A percentile compares a stretch with the other conserved stretches of the same genome.
These are phyloP conservation scores for Aramus guarauna DNA, from an alignment of 2,113 vertebrate genomes.

Conservation along the genomic window DNA sequence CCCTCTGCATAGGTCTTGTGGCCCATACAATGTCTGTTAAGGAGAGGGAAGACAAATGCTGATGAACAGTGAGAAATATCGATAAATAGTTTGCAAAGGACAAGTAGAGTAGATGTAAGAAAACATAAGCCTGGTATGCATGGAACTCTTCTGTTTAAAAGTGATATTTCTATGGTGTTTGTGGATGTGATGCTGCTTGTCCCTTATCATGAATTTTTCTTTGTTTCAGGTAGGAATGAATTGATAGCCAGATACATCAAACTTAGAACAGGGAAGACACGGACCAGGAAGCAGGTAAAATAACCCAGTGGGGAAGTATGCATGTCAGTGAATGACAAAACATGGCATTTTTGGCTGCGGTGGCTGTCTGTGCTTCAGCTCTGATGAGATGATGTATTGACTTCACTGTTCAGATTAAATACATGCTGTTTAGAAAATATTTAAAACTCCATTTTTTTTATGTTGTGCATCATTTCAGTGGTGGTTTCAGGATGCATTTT, in stretches of 20 bases:
- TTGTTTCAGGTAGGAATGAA: constrained; percentile 95
- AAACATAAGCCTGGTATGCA: neutral
- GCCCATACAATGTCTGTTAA: neutral
- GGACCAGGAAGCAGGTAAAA: constrained; percentile 99
- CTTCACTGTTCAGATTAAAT: constrained; percentile 47
- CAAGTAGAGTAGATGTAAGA: neutral
- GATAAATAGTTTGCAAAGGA: neutral
- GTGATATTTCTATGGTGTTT: neutral
- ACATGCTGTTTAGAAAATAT: constrained; percentile 18
- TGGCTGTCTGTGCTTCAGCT: constrained; percentile 77
- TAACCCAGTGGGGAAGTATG: constrained; percentile 43
- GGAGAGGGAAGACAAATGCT: neutral
- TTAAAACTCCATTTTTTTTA: neutral
- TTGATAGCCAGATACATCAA: constrained; percentile 99
- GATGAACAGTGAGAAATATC: neutral
- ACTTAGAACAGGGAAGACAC: constrained; percentile 97
- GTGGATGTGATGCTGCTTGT: neutral
- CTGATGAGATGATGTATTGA: constrained; percentile 58
- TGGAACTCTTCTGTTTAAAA: neutral
- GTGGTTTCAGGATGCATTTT: constrained; percentile 1
- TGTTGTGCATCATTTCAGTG: constrained; percentile 58
- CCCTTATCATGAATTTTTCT: constrained; percentile 66
- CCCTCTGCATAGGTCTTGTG: neutral
- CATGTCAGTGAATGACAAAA: constrained; percentile 71
- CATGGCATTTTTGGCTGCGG: constrained; percentile 67